phyloP scores from a whole-genome alignment of 2,113 vertebrate species.

The Phalacrocorax pelagicus region DNA sequence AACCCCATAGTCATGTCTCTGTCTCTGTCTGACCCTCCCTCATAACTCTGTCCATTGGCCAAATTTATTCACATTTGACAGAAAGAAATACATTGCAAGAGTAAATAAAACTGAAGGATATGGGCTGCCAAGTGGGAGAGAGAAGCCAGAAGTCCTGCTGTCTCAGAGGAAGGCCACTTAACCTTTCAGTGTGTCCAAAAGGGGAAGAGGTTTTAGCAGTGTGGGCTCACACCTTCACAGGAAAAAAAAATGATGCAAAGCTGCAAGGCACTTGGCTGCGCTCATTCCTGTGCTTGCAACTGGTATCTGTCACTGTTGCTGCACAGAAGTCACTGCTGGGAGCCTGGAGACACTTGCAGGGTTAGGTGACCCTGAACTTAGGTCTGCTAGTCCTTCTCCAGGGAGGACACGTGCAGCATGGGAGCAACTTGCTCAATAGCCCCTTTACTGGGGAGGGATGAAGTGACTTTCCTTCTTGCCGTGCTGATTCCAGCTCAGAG shows the following conservation, averaged over 20 bases:
- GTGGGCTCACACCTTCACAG: background rate
- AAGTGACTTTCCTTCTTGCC: background rate
- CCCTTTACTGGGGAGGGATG: background rate
- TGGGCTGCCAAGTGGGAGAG: background rate
- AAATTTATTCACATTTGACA: background rate
- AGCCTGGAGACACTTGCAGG: background rate
- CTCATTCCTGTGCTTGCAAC: background rate
- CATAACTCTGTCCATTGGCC: background rate
- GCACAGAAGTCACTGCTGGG: background rate
- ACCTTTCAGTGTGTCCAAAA: background rate
- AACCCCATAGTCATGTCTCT: background rate
- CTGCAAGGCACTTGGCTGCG: background rate
- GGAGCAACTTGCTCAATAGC: background rate
- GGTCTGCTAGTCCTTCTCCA: background rate
- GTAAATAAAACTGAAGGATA: background rate
- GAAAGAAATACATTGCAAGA: conserved; percentile 25
- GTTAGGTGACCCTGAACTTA: background rate
- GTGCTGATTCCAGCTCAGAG: rapidly evolving
- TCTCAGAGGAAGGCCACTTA: conserved; percentile 18
- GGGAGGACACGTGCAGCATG: background rate
- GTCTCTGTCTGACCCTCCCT: background rate
- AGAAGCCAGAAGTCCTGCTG: conserved; percentile 4
- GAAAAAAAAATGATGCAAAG: background rate
- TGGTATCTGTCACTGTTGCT: background rate
- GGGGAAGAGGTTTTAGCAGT: background rate